Base-by-base conservation (phyloP, 2,797 vertebrate species). In the Parauchenoglanis ngamensis region DNA sequence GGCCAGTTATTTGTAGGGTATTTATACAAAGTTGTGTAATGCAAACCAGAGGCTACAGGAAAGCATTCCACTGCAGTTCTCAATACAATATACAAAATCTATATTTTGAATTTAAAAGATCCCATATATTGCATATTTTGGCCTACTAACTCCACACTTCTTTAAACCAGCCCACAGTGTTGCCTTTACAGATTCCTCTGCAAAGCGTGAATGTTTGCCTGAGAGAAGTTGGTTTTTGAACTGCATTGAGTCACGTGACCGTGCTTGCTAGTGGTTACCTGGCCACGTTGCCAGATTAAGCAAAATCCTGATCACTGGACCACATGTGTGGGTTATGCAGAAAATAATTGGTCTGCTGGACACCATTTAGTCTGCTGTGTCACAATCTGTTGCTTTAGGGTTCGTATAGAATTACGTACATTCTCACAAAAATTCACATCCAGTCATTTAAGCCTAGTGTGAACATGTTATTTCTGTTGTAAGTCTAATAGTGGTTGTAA, bases 21-120 rank as follows among this genome's bases (percentile, higher is more conserved):
- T 23, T n/a, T 59, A 59, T 40, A 7, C 11, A 31, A 78, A 78
- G 17, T 19, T 15, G n/a, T 54, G 49, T 70, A 31, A 28, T 3
- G 19, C 44, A 54, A 28, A 7, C 25, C 54, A 59, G 21, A 40
- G 28, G 15, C 49, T 54, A 28, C 49, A 77, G 77, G n/a, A 52
- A 4, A 28, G 44, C 25, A 49, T 21, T 65, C 15, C 7, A 28
- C 59, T 28, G 21, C 56, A 46, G 31, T 44, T 63, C 57, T 80
- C 31, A 80, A 80, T n/a, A 81, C 59, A n/a, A 46, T 46, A 61
- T 46, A 19, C 28, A 44, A 17, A 80, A 65, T n/a, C 79, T 61
- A 7, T 4, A 8, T n/a, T 81, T 44, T 19, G 35, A 7, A 61
- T 61, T 61, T 61, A 44, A 28, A 77, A 31, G 7, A 77, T 40